A percentile compares a stretch with the other conserved stretches of the same genome.
Evolutionary conservation across 2,888 invertebrate species (phyloP).

Genomic region (Pediacus dermestoides): DNA sequence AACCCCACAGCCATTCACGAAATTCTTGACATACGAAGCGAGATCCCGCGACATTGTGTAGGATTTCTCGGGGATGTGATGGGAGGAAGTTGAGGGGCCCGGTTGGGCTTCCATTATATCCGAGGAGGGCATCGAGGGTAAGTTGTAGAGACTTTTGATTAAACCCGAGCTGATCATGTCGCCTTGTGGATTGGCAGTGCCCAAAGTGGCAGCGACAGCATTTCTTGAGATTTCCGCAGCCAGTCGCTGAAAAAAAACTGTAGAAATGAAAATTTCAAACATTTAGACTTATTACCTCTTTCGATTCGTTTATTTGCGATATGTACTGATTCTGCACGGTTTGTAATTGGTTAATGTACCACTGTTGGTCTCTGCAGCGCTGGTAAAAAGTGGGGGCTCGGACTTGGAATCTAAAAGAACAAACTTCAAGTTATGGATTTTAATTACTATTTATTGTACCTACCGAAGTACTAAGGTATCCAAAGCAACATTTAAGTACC

Average conservation of each 20-base stretch:
- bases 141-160: constrained; percentile 38
- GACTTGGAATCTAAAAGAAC: constrained; percentile 71
- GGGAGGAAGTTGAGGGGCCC: not conserved
- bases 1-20: too few species aligned
- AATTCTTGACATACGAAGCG: not conserved
- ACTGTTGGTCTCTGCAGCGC: constrained; percentile 88
- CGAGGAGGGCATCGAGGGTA: not conserved
- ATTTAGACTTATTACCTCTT: constrained; percentile 61
- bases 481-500: constrained; percentile 78
- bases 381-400: constrained; percentile 92
- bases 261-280: constrained; percentile 2
- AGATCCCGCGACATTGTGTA: too few species aligned
- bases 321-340: constrained; percentile 76
- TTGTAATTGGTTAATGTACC: constrained; percentile 84
- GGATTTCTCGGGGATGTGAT: not conserved
- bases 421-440: not conserved
- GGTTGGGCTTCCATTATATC: constrained; percentile 1
- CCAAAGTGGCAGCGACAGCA: constrained; percentile 56
- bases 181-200: constrained; percentile 25
- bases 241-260: constrained; percentile 53
- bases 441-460: constrained; percentile 16
- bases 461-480: constrained; percentile 81
- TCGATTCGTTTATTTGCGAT: constrained; percentile 78
- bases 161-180: constrained; percentile 34
- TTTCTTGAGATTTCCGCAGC: constrained; percentile 68